phyloP scores from a whole-genome alignment of 1,140 invertebrate genomes.

The Eulimnadia texana region DNA sequence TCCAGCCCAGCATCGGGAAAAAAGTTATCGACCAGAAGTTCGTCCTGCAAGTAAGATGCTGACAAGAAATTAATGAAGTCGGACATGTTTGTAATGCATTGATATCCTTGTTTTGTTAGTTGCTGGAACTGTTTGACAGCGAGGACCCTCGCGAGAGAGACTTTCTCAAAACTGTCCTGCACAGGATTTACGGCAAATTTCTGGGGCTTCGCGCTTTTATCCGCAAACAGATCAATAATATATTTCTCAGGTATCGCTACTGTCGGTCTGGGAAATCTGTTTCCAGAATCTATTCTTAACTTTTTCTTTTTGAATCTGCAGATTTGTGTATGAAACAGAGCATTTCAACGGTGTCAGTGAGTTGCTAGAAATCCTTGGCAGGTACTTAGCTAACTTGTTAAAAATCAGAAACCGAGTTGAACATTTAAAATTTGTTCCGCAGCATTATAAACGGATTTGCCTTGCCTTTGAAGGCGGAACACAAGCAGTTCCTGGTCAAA shows the following conservation, averaged over 20 bases:
- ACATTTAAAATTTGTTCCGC: too few relatives aligned
- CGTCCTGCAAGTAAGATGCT: slow-evolving; percentile 70
- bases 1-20: slow-evolving; percentile 92
- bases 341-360: slow-evolving; percentile 99
- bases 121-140: slow-evolving; percentile 96
- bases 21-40: slow-evolving; percentile 99
- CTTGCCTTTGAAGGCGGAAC: slow-evolving; percentile 88
- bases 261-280: neutral
- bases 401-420: neutral
- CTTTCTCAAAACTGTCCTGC: slow-evolving; percentile 96
- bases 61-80: neutral
- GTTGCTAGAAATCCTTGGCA: slow-evolving; percentile 93
- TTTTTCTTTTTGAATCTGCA: slow-evolving; percentile 29
- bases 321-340: slow-evolving; percentile 99
- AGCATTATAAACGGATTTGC: slow-evolving; percentile 99
- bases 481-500: slow-evolving; percentile 96
- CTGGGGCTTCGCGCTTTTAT: slow-evolving; percentile 94
- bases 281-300: neutral
- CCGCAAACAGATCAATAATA: slow-evolving; percentile 99
- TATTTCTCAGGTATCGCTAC: slow-evolving; percentile 58
- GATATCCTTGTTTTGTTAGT: slow-evolving; percentile 42
- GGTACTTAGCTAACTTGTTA: slow-evolving; percentile 22
- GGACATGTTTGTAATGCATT: neutral
- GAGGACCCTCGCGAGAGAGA: slow-evolving; percentile 98
- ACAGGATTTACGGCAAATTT: slow-evolving; percentile 99